These are phyloP conservation scores for Macrophya annulata DNA, from an alignment of 2,888 invertebrate species.

Conservation along the genomic window DNA sequence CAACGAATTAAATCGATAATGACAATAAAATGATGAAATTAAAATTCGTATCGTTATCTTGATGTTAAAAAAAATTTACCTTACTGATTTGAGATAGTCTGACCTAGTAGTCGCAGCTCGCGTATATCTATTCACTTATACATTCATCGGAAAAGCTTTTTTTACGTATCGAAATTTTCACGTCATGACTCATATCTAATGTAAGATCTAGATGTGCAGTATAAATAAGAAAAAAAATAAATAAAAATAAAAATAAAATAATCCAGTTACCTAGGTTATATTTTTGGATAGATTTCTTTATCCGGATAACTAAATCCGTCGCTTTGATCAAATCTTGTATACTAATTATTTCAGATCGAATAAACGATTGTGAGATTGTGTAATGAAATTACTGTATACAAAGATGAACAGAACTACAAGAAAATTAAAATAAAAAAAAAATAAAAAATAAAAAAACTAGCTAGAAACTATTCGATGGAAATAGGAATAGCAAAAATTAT, in stretches of 20 bases:
- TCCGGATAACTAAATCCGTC: conserved; percentile 28
- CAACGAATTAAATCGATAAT: neutral
- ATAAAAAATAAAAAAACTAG: neutral
- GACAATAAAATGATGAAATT: neutral
- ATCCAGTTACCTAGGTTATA: neutral
- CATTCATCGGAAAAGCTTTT: neutral
- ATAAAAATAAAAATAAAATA: neutral
- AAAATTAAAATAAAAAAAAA: neutral
- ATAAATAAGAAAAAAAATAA: neutral
- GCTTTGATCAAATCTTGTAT: conserved; percentile 14
- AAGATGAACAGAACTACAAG: neutral
- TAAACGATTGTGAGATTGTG: neutral
- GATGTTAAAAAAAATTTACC: neutral
- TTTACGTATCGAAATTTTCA: neutral
- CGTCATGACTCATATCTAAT: conserved; percentile 33
- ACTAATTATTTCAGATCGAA: conserved; percentile 7
- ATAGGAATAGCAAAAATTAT: neutral
- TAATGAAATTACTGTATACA: neutral
- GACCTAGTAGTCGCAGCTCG: neutral
- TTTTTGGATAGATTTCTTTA: conserved; percentile 14
- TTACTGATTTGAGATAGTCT: neutral
- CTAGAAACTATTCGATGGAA: neutral
- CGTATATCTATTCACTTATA: neutral
- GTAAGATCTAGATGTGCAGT: neutral
- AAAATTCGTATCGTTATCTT: neutral